Evolutionary conservation across 1,140 invertebrate genomes (phyloP).

Genomic region (Drosophila repletoides): DNA sequence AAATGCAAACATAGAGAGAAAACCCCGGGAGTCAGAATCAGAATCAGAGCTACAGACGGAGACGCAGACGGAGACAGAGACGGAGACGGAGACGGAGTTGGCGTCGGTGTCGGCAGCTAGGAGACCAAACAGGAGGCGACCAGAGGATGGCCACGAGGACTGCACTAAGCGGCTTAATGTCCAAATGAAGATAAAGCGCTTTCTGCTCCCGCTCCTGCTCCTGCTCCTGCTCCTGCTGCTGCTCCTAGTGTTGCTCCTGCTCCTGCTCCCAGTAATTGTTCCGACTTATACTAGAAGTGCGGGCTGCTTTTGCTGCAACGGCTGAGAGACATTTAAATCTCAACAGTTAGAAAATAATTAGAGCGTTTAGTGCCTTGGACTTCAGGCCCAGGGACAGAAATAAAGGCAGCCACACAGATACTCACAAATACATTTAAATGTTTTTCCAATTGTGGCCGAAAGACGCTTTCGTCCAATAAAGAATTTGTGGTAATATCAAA

Average conservation of each 20-base stretch:
- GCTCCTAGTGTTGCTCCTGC: not conserved
- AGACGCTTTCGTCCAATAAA: not conserved
- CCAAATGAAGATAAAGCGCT: constrained; percentile 75
- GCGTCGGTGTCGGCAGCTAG: not conserved
- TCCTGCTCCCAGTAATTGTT: not conserved
- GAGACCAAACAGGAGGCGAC: constrained; percentile 6
- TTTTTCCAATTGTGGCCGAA: constrained; percentile 11
- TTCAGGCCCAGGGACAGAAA: not conserved
- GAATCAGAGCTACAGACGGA: not conserved
- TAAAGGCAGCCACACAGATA: constrained; percentile 1
- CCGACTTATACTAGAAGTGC: not conserved
- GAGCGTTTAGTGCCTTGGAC: constrained; percentile 63
- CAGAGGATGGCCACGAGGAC: constrained; percentile 24
- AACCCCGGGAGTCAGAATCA: no score
- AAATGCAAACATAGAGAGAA: constrained; percentile 34
- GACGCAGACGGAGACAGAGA: not conserved
- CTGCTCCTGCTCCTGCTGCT: not conserved
- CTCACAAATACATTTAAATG: constrained; percentile 9
- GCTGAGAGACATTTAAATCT: constrained; percentile 70
- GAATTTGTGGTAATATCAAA: not conserved
- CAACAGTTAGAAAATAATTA: constrained; percentile 77
- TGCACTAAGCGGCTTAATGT: constrained; percentile 77
- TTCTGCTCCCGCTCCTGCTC: constrained; percentile 27
- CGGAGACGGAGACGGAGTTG: not conserved
- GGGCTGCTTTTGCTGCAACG: constrained; percentile 39